phyloP scores from a whole-genome alignment of 2,888 invertebrate genomes.

The Pristionchus japonicus region DNA sequence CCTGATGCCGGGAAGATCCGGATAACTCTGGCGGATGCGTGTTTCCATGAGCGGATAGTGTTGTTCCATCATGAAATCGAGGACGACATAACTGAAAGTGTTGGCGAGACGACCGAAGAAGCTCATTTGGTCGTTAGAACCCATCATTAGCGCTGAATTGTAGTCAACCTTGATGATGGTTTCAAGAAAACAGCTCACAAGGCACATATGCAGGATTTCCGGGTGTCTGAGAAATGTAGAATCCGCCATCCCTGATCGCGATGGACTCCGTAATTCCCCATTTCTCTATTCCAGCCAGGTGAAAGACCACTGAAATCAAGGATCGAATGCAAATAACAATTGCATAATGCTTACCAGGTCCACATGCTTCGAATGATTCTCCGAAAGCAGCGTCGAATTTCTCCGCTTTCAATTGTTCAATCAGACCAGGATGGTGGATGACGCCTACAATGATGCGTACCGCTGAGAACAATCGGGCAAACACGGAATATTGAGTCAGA shows the following conservation, averaged over 20 bases:
- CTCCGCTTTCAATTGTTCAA: slow-evolving; percentile 17
- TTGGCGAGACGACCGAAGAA: slow-evolving; percentile 5
- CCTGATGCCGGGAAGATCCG: neutral
- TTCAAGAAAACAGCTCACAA: neutral
- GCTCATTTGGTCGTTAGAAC: neutral
- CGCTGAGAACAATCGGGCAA: neutral
- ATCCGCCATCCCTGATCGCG: slow-evolving; percentile 51
- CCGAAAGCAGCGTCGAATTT: slow-evolving; percentile 21
- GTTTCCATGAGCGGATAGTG: neutral
- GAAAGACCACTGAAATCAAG: slow-evolving; percentile 3
- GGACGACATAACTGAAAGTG: neutral
- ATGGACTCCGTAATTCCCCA: slow-evolving; percentile 21
- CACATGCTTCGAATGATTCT: neutral
- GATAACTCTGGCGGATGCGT: neutral
- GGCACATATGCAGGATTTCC: slow-evolving; percentile 57
- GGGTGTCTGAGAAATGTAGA: slow-evolving; percentile 53
- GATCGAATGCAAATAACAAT: no score
- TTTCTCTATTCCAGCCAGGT: slow-evolving; percentile 36
- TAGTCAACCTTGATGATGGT: neutral
- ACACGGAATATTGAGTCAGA: neutral
- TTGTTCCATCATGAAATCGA: neutral
- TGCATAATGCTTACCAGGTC: neutral
- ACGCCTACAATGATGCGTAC: neutral
- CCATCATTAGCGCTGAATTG: neutral
- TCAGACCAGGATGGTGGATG: neutral